phyloP scores from a whole-genome alignment of 2,888 invertebrate species.

The Empis livida region DNA sequence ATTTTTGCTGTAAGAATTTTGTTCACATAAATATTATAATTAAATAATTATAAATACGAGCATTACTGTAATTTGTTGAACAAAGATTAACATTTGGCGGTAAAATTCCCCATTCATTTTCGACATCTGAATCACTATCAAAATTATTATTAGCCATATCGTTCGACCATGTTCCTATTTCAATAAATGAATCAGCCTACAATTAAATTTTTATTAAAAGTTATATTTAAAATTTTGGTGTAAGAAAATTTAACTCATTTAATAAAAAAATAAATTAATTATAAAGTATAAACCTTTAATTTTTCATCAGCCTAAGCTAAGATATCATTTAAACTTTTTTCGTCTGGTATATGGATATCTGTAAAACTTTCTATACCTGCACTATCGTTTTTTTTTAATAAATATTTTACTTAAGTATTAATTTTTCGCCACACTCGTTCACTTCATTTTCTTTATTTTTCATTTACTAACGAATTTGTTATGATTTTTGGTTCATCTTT shows the following conservation, averaged over 20 bases:
- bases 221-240: too few species aligned
- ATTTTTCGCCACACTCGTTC: too few species aligned
- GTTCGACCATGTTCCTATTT: slow-evolving; percentile 86
- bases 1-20: slow-evolving; percentile 11
- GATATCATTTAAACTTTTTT: slow-evolving; percentile 32
- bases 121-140: slow-evolving; percentile 32
- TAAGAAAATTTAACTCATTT: too few species aligned
- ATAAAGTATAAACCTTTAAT: slow-evolving; percentile 15
- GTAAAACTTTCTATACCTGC: not conserved
- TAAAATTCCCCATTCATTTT: slow-evolving; percentile 41
- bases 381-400: not conserved
- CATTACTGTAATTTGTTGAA: slow-evolving; percentile 39
- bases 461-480: too few species aligned
- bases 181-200: slow-evolving; percentile 45
- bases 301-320: slow-evolving; percentile 29
- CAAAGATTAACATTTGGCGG: slow-evolving; percentile 53
- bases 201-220: too few species aligned
- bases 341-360: slow-evolving; percentile 32
- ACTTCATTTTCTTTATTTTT: too few species aligned
- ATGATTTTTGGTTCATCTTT: slow-evolving; percentile 14
- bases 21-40: too few species aligned
- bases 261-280: not conserved
- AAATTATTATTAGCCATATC: slow-evolving; percentile 60
- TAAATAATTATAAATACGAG: not conserved
- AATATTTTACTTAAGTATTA: slow-evolving; percentile 14